A percentile compares a stretch with the other conserved stretches of the same genome.
These are phyloP conservation scores for Sterna hirundo DNA, from an alignment of 2,113 vertebrate species.

Conservation along the genomic window DNA sequence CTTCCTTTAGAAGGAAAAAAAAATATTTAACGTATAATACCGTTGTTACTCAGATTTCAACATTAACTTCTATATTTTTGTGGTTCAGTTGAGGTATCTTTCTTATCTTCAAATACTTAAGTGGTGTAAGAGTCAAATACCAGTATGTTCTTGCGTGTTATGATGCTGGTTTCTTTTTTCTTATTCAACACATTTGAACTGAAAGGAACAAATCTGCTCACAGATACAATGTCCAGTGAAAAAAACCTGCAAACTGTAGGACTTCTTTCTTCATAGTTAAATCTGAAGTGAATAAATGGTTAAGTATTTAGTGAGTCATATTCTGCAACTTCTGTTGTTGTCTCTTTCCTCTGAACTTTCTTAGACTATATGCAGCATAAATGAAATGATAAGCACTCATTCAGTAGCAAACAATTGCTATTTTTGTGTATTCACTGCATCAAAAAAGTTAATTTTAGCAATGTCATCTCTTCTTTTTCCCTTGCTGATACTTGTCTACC, in stretches of 20 bases:
- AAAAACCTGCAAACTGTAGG: fast-evolving
- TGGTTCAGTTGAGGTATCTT: neutral
- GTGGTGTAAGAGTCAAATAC: neutral
- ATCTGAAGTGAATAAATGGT: neutral
- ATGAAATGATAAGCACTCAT: neutral
- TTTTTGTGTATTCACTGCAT: neutral
- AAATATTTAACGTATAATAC: neutral
- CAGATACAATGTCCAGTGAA: neutral
- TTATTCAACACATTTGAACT: neutral
- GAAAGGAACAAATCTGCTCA: neutral
- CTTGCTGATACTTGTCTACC: neutral
- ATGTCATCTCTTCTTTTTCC: neutral
- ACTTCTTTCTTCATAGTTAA: neutral
- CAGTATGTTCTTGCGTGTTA: neutral
- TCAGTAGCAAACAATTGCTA: neutral
- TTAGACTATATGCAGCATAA: neutral
- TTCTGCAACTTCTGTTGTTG: neutral
- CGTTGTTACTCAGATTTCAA: neutral
- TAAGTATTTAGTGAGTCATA: neutral
- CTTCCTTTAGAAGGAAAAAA: neutral
- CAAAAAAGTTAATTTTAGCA: neutral
- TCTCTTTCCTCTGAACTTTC: neutral
- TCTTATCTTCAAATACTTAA: neutral
- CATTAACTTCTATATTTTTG: neutral
- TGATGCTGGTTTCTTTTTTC: neutral